Base-by-base conservation (phyloP, 2,113 vertebrate species). In the Baryphthengus martii region DNA sequence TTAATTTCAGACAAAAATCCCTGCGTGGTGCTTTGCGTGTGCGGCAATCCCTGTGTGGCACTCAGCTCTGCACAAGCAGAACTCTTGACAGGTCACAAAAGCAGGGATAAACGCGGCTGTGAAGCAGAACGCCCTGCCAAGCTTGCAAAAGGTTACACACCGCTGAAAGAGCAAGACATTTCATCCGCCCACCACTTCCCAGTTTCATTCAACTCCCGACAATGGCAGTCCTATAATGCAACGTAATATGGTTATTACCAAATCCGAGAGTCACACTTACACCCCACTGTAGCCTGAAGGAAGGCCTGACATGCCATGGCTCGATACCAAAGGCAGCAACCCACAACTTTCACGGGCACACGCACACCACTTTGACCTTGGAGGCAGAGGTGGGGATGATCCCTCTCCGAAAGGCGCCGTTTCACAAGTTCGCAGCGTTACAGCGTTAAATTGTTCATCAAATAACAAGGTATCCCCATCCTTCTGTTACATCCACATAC, bases 91-190 rank as follows among this genome's bases (percentile, higher is more conserved):
- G 93, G 33, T 96, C 78, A 80, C 42, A 92, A 89, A 94, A 92
- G 85, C 74, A 50, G 84, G 45, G 88, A 73, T 85, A 97, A 97
- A 91, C 72, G 89, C 59, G 56, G 79, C 94, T 56, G 63, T 71
- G 78, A 85, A 96, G 81, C 96, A 95, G 67, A 94, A 86, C 20
- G 17, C 80, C 55, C 35, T 76, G 81, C 56, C 81, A 75, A 91
- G 94, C 95, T 94, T 75, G 28, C 15, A 6, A 97, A 96, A 95
- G 80, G 83, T 95, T 97, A 95, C 97, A 95, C 52, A 26, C 79
- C 84, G 76, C 80, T 88, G 90, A 93, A 97, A 98, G 62, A 93
- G 80, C n/a, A 40, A 96, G 78, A 47, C 58, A 70, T 95, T 95
- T 93, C 72, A 91, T 87, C 84, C 95, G 42, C 90, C 95, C 78